Base-by-base conservation (phyloP, 2,888 invertebrate genomes). In the Catocala sponsa region DNA sequence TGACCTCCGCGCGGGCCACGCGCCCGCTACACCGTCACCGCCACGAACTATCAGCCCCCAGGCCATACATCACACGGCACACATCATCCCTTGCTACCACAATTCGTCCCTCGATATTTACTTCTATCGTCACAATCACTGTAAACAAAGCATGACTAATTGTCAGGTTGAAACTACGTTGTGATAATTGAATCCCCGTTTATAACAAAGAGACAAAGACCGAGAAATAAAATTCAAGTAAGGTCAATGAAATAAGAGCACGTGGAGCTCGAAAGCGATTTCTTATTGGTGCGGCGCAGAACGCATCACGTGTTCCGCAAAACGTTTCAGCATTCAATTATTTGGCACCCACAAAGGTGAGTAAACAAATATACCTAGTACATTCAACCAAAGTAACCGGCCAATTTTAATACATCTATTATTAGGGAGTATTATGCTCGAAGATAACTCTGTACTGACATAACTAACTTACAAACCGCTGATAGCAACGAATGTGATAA, bases 1-100 rank as follows among this genome's bases (percentile, higher is more conserved):
- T 93, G 93, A 92, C 93, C 94, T 86, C 88, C 76, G 78, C 80
- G 65, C 68, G 71, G 70, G 68, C 77, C 84, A 79, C 86, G 84
- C 84, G 84, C 83, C 80, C 79, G 78, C 82, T 38, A 76, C 73
- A 62, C 69, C 73, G 65, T 68, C 55, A 83, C 82, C 80, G 35
- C 79, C 65, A 76, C 74, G 67, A 63, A 69, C 70, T 74, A 74
- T 74, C 72, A 72, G 65, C 44, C 51, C 42, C 53, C 63, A 55
- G 55, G 50, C 57, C 63, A 63, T 51, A 62, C 68, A 65, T 55
- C 43, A 59, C 52, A 53, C 57, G n/a, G 11, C 38, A 41, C 51
- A 56, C 48, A 62, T 56, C 62, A 65, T 68, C 63, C 65, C 66
- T 62, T 54, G 32, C 4, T 49, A 47, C 51, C 76, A 58, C 55